A percentile compares a stretch with the other conserved stretches of the same genome.
Conservation (phyloP, 1,140 invertebrate species). For the Popillia japonica region DNA sequence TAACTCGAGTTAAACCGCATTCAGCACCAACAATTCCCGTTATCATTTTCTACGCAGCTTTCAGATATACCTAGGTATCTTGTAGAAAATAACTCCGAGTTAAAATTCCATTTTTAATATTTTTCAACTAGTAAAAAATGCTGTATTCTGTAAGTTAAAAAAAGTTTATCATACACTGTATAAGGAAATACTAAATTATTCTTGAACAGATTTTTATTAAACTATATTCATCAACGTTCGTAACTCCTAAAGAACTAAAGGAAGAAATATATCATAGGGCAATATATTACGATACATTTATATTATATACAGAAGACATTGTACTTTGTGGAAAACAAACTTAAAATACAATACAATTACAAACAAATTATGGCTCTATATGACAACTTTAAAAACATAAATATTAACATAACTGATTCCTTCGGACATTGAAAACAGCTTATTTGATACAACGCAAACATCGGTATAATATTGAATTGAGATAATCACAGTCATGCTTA, state of each 20-base stretch:
- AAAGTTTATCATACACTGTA: too few species aligned
- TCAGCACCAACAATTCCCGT: too few species aligned
- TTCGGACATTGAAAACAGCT: background rate
- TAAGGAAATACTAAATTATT: background rate
- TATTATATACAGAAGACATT: constrained; percentile 24
- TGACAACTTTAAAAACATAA: background rate
- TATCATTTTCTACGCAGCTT: too few species aligned
- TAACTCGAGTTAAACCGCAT: too few species aligned
- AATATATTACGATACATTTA: constrained; percentile 5
- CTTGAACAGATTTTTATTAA: constrained; percentile 21
- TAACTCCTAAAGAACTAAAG: constrained; percentile 25
- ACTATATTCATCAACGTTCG: constrained; percentile 29
- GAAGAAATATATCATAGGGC: constrained; percentile 24
- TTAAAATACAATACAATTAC: constrained; percentile 2
- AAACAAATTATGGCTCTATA: constrained; percentile 24
- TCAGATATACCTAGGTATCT: too few species aligned
- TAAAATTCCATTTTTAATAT: too few species aligned
- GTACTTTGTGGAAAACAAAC: constrained; percentile 18
- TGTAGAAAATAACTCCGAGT: too few species aligned
- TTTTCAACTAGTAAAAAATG: too few species aligned
- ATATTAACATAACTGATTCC: constrained; percentile 8
- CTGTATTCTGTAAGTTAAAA: too few species aligned
- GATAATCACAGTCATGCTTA: constrained; percentile 31
- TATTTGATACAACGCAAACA: background rate
- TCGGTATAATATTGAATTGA: constrained; percentile 5